phyloP scores from a whole-genome alignment of 2,888 invertebrate genomes.

The Caenorhabditis becei region DNA sequence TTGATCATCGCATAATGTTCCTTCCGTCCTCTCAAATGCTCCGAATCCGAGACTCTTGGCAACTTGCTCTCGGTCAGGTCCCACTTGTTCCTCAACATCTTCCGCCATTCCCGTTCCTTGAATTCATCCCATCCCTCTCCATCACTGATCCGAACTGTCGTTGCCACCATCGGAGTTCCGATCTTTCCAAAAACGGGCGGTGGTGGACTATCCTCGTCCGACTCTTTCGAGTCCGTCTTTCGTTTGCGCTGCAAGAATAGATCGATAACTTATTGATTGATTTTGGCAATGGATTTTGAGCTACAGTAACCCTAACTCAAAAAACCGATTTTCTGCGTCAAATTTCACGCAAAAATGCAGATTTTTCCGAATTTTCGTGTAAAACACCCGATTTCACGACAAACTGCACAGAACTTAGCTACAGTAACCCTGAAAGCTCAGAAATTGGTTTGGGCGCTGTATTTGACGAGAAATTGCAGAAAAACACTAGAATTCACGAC shows the following conservation, averaged over 20 bases:
- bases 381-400: too few species aligned
- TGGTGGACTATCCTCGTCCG: slow-evolving; percentile 1
- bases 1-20: slow-evolving; percentile 19
- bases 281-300: not conserved
- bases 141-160: slow-evolving; percentile 33
- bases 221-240: slow-evolving; percentile 18
- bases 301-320: not conserved
- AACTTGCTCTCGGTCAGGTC: slow-evolving; percentile 21
- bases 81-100: slow-evolving; percentile 44
- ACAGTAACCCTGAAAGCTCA: too few species aligned
- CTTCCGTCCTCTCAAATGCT: slow-evolving; percentile 19
- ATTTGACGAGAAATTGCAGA: too few species aligned
- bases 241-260: slow-evolving; percentile 23
- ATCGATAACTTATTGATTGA: not conserved
- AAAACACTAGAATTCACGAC: too few species aligned
- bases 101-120: slow-evolving; percentile 33
- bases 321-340: not conserved
- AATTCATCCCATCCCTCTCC: slow-evolving; percentile 43
- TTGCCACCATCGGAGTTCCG: slow-evolving; percentile 49
- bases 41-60: slow-evolving; percentile 27
- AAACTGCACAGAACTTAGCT: too few species aligned
- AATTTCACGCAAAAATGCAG: not conserved
- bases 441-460: too few species aligned
- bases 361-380: not conserved
- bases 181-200: slow-evolving; percentile 36